These are phyloP conservation scores for Onychomys arenicola DNA, from an alignment of 2,797 vertebrate genomes.

Conservation along the genomic window DNA sequence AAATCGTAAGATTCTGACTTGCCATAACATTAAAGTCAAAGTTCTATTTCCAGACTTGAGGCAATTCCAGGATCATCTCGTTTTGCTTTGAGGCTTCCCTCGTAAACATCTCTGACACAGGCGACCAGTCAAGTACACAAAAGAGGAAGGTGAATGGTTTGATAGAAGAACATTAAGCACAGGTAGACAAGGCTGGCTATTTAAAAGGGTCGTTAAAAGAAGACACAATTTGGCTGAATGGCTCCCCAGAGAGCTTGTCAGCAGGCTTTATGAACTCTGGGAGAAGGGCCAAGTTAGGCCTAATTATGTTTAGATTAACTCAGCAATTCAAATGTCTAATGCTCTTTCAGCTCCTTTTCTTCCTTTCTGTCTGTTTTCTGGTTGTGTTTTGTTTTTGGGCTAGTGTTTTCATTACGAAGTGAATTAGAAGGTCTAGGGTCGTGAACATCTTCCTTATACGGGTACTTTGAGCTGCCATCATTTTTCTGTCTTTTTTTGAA, in stretches of 20 bases:
- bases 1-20: neutral
- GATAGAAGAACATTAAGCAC: conserved; percentile 27
- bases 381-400: conserved; percentile 40
- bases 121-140: conserved; percentile 47
- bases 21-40: neutral
- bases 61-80: conserved; percentile 19
- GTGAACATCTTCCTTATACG: conserved; percentile 80
- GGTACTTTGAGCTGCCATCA: conserved; percentile 4
- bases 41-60: conserved; percentile 15
- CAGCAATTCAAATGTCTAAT: conserved; percentile 84
- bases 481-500: conserved; percentile 19
- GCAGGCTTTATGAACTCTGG: conserved; percentile 86
- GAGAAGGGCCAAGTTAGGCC: conserved; percentile 83
- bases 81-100: conserved; percentile 1
- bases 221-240: conserved; percentile 66
- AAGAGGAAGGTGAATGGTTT: conserved; percentile 78
- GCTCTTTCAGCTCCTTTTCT: conserved; percentile 60
- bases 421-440: conserved; percentile 74
- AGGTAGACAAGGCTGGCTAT: conserved; percentile 75
- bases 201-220: conserved; percentile 82
- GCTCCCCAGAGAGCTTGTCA: conserved; percentile 75
- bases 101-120: conserved; percentile 37
- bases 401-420: conserved; percentile 19
- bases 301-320: conserved; percentile 88
- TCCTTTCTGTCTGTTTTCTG: conserved; percentile 18